Base-by-base conservation (phyloP, 2,113 vertebrate species). In the Semnornis frantzii region DNA sequence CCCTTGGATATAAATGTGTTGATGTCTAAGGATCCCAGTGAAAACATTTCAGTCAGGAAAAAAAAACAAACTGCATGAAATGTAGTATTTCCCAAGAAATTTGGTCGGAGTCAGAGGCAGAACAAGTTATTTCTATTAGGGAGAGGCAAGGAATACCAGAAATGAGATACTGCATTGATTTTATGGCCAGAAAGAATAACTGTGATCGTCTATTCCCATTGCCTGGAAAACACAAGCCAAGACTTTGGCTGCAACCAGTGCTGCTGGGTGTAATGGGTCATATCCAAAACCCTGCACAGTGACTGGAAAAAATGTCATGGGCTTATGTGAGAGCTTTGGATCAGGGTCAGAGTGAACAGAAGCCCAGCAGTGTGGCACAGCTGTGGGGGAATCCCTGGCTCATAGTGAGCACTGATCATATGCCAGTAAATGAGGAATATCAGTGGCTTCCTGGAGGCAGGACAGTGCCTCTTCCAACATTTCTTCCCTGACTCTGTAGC, bases 1-100 rank as follows among this genome's bases (percentile, higher is more conserved):
- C 82, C 72, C 81, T 91, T 64, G 79, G 85, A 87, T 92, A 93
- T 85, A 85, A 89, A 95, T 87, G 72, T 87, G 87, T 87, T 95
- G 91, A 68, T 97, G 84, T 60, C 65, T 95, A 87, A 95, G 94
- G 72, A 87, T 92, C 82, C 87, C 94, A 89, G 75, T 58, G 91
- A 94, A 83, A 92, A 89, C 37, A 81, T 81, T 89, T 77, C 60
- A 71, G 65, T 39, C 68, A 87, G 82, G 27, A 17, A 28, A 28
- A 28, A 28, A 42, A 85, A 89, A 89, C 95, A 75, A 52, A 46
- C 1, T 1, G 4, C 70, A 87, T 14, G 39, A 94, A 87, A 91
- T 75, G 44, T 87, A 94, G 59, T 93, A 93, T 91, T 96, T 94
- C 78, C 82, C 72, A 74, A 75, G 77, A 93, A 96, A 83, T 64